Base-by-base conservation (phyloP, 2,113 vertebrate species). In the Plecotus auritus region DNA sequence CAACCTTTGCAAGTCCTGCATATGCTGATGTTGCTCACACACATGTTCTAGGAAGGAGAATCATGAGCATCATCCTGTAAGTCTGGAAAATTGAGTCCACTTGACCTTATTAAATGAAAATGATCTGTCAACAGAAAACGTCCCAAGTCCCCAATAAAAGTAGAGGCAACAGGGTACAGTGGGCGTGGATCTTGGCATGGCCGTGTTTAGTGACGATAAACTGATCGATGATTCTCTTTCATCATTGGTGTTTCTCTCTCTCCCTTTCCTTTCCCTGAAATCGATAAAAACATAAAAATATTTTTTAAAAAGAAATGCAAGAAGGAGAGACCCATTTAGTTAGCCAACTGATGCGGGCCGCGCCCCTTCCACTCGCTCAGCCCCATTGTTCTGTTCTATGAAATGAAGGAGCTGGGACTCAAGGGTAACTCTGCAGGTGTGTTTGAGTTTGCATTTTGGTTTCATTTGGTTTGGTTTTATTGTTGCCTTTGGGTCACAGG, bases 1-100 rank as follows among this genome's bases (percentile, higher is more conserved):
- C 7, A 18, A 18, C 32, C 42, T 76, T 54, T 5, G 8, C 40
- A 42, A 67, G 28, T 35, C 28, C n/a, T 32, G 1, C 0, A 0
- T 20, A 0, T 2, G 9, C 73, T 14, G 47, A 5, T 56, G 9
- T 28, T 0, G 0, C 18, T 73, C 20, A 1, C 28, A 1, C 0
- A 14, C 56, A 45, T 0, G 0, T 64, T 45, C 40, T 5, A 42
- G 22, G n/a, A 69, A 28, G 12, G 17, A 64, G 56, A 14, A 37
- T 30, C 13, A 61, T 37, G 32, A 64, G n/a, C 28, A 81, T 42
- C 23, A n/a, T 37, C 72, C 45, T n/a, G 54, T 14, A 51, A 32
- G 7, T 40, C 95, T 59, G 16, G 81, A 69, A 87, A 73, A 35
- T 51, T 10, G 77, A 92, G 59, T 47, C 59, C 20, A 13, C 35